These are phyloP conservation scores for Shargacucullia verbasci DNA, from an alignment of 2,888 invertebrate species.

Conservation along the genomic window DNA sequence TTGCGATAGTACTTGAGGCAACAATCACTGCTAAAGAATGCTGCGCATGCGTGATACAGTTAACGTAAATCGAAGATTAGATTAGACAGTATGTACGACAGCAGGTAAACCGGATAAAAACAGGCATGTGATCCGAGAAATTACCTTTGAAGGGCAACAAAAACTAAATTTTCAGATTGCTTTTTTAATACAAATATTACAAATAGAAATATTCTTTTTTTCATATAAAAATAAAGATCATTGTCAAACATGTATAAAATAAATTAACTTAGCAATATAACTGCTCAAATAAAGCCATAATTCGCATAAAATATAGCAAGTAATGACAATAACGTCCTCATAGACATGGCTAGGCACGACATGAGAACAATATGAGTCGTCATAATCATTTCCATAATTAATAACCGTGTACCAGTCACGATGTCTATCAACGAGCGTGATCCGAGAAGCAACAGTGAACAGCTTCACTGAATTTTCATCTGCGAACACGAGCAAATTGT, in stretches of 20 bases:
- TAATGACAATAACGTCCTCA: constrained; percentile 46
- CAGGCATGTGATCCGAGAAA: constrained; percentile 14
- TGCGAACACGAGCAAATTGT: constrained; percentile 76
- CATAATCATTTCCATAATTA: constrained; percentile 83
- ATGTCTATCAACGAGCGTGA: constrained; percentile 78
- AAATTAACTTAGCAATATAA: constrained; percentile 31
- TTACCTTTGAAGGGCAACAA: background rate
- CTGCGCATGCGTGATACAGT: constrained; percentile 12
- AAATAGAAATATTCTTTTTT: no score
- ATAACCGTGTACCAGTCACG: constrained; percentile 81
- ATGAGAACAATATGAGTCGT: constrained; percentile 69
- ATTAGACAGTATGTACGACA: constrained; percentile 8
- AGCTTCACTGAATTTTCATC: constrained; percentile 63
- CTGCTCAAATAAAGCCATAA: constrained; percentile 28
- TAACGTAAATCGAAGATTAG: constrained; percentile 36
- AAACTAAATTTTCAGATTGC: background rate
- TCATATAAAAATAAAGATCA: background rate
- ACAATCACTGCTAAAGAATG: constrained; percentile 9
- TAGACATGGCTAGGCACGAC: constrained; percentile 61
- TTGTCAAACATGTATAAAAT: constrained; percentile 21
- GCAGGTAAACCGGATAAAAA: background rate
- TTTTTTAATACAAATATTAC: no score
- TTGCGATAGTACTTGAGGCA: constrained; percentile 16
- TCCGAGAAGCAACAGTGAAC: constrained; percentile 61
- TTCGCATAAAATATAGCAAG: constrained; percentile 39